Percentiles rank a stretch among this genome's conserved stretches.
Evolutionary conservation across 2,113 vertebrate genomes (phyloP).

Genomic region (Melanerpes formicivorus): DNA sequence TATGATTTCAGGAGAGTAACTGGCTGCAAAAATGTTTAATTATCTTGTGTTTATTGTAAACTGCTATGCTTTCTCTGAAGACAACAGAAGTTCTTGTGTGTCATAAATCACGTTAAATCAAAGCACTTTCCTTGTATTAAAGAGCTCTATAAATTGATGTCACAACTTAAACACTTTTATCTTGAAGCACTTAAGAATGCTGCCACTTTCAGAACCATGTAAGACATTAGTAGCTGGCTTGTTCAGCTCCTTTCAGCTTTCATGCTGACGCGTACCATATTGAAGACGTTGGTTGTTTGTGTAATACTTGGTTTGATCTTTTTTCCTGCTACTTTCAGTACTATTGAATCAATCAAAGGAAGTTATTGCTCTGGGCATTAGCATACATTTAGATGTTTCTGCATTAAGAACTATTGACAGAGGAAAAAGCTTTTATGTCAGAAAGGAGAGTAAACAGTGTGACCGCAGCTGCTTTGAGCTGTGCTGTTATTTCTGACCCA

Average conservation of each 20-base stretch:
- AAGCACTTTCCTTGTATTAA: conserved; percentile 37
- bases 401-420: conserved; percentile 61
- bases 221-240: conserved; percentile 66
- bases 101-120: conserved; percentile 64
- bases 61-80: conserved; percentile 56
- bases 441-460: conserved; percentile 67
- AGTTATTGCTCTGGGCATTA: conserved; percentile 72
- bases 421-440: conserved; percentile 72
- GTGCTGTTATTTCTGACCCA: conserved; percentile 55
- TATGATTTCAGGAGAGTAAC: conserved; percentile 45
- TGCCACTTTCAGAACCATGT: conserved; percentile 39
- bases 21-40: conserved; percentile 58
- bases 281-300: conserved; percentile 59
- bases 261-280: conserved; percentile 34
- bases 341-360: conserved; percentile 75
- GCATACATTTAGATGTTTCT: conserved; percentile 71
- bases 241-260: conserved; percentile 57
- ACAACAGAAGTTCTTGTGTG: conserved; percentile 39
- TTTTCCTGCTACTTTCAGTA: conserved; percentile 51
- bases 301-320: conserved; percentile 69
- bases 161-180: conserved; percentile 60
- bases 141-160: conserved; percentile 50
- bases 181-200: conserved; percentile 52
- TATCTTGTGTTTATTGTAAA: conserved; percentile 56
- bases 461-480: conserved; percentile 61